Base-by-base conservation (phyloP, 2,113 vertebrate species). In the Ophthalmolycus amberensis region DNA sequence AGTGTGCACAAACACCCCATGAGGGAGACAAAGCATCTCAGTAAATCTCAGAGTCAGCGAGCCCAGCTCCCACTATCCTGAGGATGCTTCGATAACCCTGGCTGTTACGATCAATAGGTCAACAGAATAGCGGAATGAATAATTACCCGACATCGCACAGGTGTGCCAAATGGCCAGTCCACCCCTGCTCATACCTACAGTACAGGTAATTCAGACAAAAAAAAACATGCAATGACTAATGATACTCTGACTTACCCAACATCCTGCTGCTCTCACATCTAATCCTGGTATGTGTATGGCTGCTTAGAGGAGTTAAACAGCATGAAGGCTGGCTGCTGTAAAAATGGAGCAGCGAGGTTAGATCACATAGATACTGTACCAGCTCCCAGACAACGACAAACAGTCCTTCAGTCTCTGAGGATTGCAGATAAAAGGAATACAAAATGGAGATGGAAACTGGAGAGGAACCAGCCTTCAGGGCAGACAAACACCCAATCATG, bases 381-480 rank as follows among this genome's bases (percentile, higher is more conserved):
- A 46, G 70, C 27, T 69, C 27, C 12, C 16, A 75, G 71, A 77
- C 67, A 69, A 67, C 77, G 70, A 85, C 66, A 68, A 73, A 72
- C 68, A 73, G 48, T 59, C 48, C 64, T 58, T 82, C 54, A 74
- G 25, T 80, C 60, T 67, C 60, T 5, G 4, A 73, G 56, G 56
- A 58, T 64, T 50, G 74, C 74, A 82, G 74, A 78, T 74, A 50
- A 74, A 78, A 69, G 15, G 58, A 58, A 54, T 46, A 64, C 64
- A 62, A 42, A 65, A 70, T 38, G 22, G 70, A 52, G 20, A 69
- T 54, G 46, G 70, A 62, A 58, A 64, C 18, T 48, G 38, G 29
- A 82, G 27, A 70, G 48, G 34, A 78, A 82, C 75, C 48, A 58
- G 75, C 69, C 84, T 70, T 5, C 62, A 74, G 70, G 37, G 5